Base-by-base conservation (phyloP, 2,888 invertebrate genomes). In the Hemicrepidius hirtus region DNA sequence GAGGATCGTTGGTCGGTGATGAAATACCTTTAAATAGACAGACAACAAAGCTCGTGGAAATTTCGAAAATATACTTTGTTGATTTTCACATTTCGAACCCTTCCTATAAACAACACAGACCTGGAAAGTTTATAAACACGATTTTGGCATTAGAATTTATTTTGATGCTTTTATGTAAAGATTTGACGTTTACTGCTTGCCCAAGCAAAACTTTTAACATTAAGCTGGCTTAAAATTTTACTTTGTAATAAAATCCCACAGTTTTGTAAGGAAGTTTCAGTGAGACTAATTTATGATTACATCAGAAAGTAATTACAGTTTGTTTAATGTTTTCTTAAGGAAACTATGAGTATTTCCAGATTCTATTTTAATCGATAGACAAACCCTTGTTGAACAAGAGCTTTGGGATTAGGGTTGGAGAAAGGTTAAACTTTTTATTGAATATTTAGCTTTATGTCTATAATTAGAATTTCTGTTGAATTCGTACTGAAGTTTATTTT, bases 1-100 rank as follows among this genome's bases (percentile, higher is more conserved):
- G 1, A 46, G 46, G 46, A 46, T 46, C 20, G 46, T 32, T 53
- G 28, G 28, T 28, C 32, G 32, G 16, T 53, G 53, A 53, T 53
- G 28, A 53, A 53, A 53, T n/a, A 28, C 28, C 28, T 53, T 24
- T 28, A 53, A 53, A 53, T 53, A 53, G 28, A 32, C 53, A 53
- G 28, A 53, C 46, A 46, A 44, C 46, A 46, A 46, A 46, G 46
- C 46, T 6, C n/a, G 46, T 46, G 46, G 18, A 46, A 18, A 46
- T 46, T 46, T 46, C 9, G 18, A 46, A 46, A 46, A 46, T 16
- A 18, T 18, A 10, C 16, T 46, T 20, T 46, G 16, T 46, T 32
- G 32, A 32, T 46, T 46, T 46, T 46, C 46, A 18, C 46, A 20
- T 46, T 46, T 18, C 18, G 46, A 46, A 46, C 46, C 46, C 46